These are phyloP conservation scores for Mythimna vitellina DNA, from an alignment of 2,888 invertebrate genomes.

Conservation along the genomic window DNA sequence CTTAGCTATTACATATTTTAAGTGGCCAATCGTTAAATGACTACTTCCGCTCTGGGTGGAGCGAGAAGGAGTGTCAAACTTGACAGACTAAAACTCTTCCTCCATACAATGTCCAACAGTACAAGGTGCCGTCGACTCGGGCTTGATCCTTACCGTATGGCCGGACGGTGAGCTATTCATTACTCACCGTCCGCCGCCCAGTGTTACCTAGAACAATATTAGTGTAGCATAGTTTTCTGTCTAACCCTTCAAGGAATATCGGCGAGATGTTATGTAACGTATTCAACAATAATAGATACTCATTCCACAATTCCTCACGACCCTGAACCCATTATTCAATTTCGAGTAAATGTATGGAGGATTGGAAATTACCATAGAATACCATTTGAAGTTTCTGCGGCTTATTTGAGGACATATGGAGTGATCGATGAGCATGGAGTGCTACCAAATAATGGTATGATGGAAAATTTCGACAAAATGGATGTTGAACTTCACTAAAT, in stretches of 20 bases:
- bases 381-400: conserved; percentile 32
- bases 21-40: too few relatives aligned
- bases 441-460: not conserved
- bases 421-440: conserved; percentile 24
- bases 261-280: not conserved
- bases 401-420: conserved; percentile 21
- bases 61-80: too few relatives aligned
- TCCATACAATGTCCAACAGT: too few relatives aligned
- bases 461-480: not conserved
- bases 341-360: conserved; percentile 29
- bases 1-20: too few relatives aligned
- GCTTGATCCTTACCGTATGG: too few relatives aligned
- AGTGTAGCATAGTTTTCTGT: not conserved
- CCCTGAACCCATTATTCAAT: conserved; percentile 29
- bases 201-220: too few relatives aligned
- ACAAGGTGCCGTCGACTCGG: too few relatives aligned
- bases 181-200: too few relatives aligned
- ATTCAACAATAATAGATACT: not conserved
- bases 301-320: not conserved
- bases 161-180: too few relatives aligned
- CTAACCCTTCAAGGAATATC: not conserved
- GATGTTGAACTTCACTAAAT: not conserved
- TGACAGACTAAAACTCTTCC: too few relatives aligned
- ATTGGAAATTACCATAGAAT: conserved; percentile 45
- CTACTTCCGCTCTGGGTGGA: too few relatives aligned